These are phyloP conservation scores for Trichacis sp. DNA, from an alignment of 2,888 invertebrate species.

Conservation along the genomic window DNA sequence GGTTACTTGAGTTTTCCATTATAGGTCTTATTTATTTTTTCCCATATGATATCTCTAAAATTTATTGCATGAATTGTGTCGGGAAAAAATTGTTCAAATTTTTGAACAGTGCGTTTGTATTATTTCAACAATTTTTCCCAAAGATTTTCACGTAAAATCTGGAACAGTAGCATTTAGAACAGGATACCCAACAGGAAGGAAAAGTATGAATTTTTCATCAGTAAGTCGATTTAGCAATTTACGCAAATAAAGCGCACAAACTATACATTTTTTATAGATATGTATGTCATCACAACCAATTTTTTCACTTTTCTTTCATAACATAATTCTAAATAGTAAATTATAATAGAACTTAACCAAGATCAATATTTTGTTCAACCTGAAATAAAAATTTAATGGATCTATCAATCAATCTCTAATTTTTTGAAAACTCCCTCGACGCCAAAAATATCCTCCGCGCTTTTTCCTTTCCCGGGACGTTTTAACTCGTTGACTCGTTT, in stretches of 20 bases:
- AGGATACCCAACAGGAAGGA: slow-evolving; percentile 90
- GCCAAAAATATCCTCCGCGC: slow-evolving; percentile 74
- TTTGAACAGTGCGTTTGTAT: background rate
- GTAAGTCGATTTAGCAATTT: slow-evolving; percentile 80
- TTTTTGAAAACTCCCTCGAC: slow-evolving; percentile 76
- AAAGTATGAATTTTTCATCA: slow-evolving; percentile 84
- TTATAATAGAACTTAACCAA: no score
- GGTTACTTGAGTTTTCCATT: no score
- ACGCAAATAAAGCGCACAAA: slow-evolving; percentile 85
- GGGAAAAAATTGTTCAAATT: no score
- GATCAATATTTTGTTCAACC: no score
- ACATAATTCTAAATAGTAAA: no score
- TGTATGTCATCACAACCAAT: slow-evolving; percentile 87
- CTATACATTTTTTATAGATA: no score
- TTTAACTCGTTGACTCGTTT: slow-evolving; percentile 73
- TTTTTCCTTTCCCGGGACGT: slow-evolving; percentile 76
- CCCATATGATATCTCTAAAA: no score
- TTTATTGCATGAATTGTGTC: no score
- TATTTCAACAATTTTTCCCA: slow-evolving; percentile 79
- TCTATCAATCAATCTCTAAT: slow-evolving; percentile 41
- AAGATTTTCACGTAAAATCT: slow-evolving; percentile 78
- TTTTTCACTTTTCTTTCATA: no score
- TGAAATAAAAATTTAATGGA: no score
- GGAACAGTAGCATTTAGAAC: slow-evolving; percentile 83
- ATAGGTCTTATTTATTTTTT: no score